phyloP scores from a whole-genome alignment of 2,797 vertebrate species.

The Sardinella longiceps region DNA sequence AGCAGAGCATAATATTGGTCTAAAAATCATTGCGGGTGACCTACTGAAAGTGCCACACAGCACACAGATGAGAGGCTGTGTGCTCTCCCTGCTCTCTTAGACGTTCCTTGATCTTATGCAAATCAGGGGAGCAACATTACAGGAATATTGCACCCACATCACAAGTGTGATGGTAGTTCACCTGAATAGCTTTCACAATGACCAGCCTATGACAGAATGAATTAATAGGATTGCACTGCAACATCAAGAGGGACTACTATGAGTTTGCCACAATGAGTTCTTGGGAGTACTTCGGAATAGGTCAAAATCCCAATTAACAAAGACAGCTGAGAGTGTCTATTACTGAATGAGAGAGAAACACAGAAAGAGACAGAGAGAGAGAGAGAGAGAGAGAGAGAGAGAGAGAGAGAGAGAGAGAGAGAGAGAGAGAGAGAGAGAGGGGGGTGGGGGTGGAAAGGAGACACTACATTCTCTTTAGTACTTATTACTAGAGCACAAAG shows the following conservation, averaged over 20 bases:
- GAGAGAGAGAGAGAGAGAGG: not conserved
- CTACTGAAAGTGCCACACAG: not conserved
- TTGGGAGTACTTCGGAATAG: not conserved
- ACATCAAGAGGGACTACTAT: not conserved
- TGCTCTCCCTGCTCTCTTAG: not conserved
- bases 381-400: not conserved
- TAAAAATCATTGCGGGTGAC: not conserved
- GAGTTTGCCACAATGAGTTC: not conserved
- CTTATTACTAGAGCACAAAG: not conserved
- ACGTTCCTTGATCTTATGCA: not conserved
- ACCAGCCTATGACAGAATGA: not conserved
- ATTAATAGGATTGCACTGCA: not conserved
- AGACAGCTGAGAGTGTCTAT: not conserved
- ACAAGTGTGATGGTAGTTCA: not conserved
- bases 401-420: too few species aligned
- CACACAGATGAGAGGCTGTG: not conserved
- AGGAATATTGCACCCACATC: not conserved
- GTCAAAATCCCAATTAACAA: not conserved
- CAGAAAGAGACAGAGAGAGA: too few species aligned
- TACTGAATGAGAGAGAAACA: too few species aligned
- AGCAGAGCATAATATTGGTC: not conserved
- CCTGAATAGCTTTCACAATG: not conserved
- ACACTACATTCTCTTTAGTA: not conserved
- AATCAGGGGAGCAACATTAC: not conserved
- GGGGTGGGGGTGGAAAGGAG: not conserved